phyloP scores from a whole-genome alignment of 2,113 vertebrate genomes.

The Rhipidura dahli region DNA sequence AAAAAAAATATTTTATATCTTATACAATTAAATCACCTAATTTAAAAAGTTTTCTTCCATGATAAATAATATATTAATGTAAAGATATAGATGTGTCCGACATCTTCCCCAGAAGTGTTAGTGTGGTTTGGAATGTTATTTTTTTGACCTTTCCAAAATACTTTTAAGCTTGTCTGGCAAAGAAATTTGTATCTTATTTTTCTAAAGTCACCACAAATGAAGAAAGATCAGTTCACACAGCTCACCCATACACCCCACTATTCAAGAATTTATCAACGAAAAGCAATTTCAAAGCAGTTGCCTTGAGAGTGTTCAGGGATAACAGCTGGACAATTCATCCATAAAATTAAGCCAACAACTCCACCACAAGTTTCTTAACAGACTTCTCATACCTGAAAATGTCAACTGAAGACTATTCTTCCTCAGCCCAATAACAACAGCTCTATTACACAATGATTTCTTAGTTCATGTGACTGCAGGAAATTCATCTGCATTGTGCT shows the following conservation, averaged over 20 bases:
- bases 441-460: background rate
- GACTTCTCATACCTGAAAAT: background rate
- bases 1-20: background rate
- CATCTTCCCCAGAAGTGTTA: background rate
- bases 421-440: background rate
- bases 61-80: background rate
- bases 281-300: constrained; percentile 41
- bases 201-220: background rate
- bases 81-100: background rate
- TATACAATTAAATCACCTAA: background rate
- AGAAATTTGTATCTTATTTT: background rate
- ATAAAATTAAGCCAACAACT: constrained; percentile 50
- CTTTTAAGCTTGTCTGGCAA: background rate
- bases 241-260: background rate
- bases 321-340: constrained; percentile 32
- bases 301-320: background rate
- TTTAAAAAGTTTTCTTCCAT: background rate
- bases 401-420: background rate
- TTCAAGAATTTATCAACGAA: constrained; percentile 42
- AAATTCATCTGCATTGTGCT: background rate
- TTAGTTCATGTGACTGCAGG: background rate
- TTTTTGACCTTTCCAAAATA: background rate
- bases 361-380: background rate
- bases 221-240: background rate
- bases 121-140: background rate